Percentiles rank a stretch among this genome's conserved stretches.
These are phyloP conservation scores for Anagrus nilaparvatae DNA, from an alignment of 1,140 invertebrate genomes.

Conservation along the genomic window DNA sequence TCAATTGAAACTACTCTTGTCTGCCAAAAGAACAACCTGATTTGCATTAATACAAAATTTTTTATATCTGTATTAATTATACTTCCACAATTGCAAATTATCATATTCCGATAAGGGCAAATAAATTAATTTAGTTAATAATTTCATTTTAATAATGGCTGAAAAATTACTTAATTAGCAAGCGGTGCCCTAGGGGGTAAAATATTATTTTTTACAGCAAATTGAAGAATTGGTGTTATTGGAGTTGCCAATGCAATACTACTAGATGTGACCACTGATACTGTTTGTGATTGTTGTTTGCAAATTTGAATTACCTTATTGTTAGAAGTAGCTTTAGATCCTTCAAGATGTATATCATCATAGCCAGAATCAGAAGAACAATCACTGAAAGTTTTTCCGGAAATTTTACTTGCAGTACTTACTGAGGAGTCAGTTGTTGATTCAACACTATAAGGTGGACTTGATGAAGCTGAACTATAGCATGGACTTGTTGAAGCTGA, in stretches of 20 bases:
- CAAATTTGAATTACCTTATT: slow-evolving; percentile 27
- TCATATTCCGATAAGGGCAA: background rate
- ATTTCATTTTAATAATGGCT: no score
- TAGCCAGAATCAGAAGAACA: slow-evolving; percentile 54
- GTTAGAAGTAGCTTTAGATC: slow-evolving; percentile 43
- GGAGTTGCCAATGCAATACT: no score
- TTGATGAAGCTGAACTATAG: slow-evolving; percentile 35
- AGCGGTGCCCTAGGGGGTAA: no score
- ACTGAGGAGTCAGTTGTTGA: slow-evolving; percentile 24
- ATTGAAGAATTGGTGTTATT: background rate
- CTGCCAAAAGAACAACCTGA: no score
- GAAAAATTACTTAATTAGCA: no score
- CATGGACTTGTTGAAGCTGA: slow-evolving; percentile 33
- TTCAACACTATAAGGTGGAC: slow-evolving; percentile 34
- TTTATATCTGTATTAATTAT: no score
- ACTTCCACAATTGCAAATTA: no score
- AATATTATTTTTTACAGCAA: slow-evolving; percentile 6
- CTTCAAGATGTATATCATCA: slow-evolving; percentile 35
- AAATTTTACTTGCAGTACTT: slow-evolving; percentile 32
- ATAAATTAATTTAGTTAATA: no score
- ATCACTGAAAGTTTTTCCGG: slow-evolving; percentile 37
- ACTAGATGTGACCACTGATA: background rate
- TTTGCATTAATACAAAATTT: no score
- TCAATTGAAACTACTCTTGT: no score
- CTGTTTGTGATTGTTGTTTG: background rate